These are phyloP conservation scores for Ennomos quercinarius DNA, from an alignment of 2,888 invertebrate species.

Conservation along the genomic window DNA sequence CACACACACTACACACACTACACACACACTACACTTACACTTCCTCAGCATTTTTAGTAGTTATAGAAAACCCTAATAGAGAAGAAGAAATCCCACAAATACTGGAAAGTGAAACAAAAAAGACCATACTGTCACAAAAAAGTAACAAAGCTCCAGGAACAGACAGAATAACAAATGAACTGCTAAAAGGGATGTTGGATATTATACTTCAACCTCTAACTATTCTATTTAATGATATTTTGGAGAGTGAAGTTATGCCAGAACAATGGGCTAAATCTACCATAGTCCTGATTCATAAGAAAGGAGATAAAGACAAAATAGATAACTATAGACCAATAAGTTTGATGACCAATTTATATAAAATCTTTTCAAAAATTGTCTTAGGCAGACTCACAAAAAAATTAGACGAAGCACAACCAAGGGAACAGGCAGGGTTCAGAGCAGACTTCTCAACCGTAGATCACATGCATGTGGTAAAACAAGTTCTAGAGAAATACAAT, in stretches of 20 bases:
- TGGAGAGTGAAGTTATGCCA: conserved; percentile 33
- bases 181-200: too few species aligned
- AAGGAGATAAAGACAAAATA: conserved; percentile 38
- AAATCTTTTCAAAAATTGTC: conserved; percentile 37
- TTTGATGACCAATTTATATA: conserved; percentile 38
- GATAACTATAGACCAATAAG: conserved; percentile 40
- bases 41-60: too few species aligned
- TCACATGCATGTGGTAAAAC: conserved; percentile 38
- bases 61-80: too few species aligned
- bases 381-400: conserved; percentile 25
- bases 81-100: too few species aligned
- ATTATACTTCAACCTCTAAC: too few species aligned
- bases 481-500: conserved; percentile 18
- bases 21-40: too few species aligned
- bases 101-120: too few species aligned
- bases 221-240: conserved; percentile 30
- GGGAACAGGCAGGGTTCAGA: conserved; percentile 41
- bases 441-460: conserved; percentile 35
- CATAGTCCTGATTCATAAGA: conserved; percentile 39
- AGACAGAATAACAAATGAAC: too few species aligned
- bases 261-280: conserved; percentile 38
- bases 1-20: too few species aligned
- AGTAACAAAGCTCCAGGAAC: too few species aligned
- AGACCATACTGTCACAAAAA: too few species aligned
- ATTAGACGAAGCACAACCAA: conserved; percentile 39